Conservation (phyloP, 2,113 vertebrate species). For the Chionis minor region DNA sequence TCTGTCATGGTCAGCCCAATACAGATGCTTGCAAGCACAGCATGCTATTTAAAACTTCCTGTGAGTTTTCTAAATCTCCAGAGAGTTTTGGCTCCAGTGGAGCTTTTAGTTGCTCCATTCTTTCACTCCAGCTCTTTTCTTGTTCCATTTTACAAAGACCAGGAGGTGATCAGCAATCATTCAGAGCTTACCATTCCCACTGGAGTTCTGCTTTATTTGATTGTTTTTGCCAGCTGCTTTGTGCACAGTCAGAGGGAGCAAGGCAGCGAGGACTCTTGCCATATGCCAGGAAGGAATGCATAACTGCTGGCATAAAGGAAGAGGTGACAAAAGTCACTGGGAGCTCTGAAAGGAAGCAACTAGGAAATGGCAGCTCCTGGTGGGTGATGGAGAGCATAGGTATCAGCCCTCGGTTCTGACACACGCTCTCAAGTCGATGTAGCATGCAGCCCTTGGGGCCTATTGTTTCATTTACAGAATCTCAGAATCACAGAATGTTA, state of each 20-base stretch:
- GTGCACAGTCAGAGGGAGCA: background rate
- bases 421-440: background rate
- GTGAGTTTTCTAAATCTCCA: background rate
- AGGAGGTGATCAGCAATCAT: background rate
- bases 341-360: background rate
- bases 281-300: background rate
- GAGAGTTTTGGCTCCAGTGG: conserved; percentile 11
- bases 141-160: background rate
- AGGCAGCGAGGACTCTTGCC: background rate
- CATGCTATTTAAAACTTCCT: background rate
- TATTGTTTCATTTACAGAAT: background rate
- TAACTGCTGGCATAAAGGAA: background rate
- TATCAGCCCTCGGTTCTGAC: background rate
- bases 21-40: background rate
- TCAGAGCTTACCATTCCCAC: background rate
- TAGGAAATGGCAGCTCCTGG: background rate
- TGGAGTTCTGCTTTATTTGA: background rate
- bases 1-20: background rate
- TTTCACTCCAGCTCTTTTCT: conserved; percentile 12
- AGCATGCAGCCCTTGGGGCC: background rate
- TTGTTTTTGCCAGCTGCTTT: background rate
- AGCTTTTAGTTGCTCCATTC: conserved; percentile 8
- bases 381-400: background rate
- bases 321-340: background rate
- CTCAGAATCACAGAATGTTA: too few species aligned